These are phyloP conservation scores for Patella ulyssiponensis DNA, from an alignment of 2,888 invertebrate species.

Conservation along the genomic window DNA sequence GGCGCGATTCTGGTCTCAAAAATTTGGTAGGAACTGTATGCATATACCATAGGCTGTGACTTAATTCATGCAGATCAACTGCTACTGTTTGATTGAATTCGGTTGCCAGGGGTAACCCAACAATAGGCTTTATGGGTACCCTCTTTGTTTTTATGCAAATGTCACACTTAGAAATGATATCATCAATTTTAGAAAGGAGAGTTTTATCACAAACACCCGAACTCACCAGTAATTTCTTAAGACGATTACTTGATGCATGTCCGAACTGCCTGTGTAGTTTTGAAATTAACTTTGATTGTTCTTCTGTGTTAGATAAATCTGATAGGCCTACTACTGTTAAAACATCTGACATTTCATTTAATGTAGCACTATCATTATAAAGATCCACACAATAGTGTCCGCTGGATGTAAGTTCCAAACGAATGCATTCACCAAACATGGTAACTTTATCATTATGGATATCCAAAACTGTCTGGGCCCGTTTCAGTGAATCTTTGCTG, in stretches of 20 bases:
- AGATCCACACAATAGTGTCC: slow-evolving; percentile 33
- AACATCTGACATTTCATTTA: not conserved
- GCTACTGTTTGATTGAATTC: slow-evolving; percentile 12
- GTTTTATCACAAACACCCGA: not conserved
- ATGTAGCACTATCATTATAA: not conserved
- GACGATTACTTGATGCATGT: not conserved
- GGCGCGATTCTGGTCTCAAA: too few species aligned
- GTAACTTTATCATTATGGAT: slow-evolving; percentile 24
- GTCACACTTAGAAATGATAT: too few species aligned
- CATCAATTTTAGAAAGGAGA: too few species aligned
- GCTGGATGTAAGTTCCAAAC: slow-evolving; percentile 25
- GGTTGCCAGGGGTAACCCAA: slow-evolving; percentile 17
- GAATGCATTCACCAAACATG: slow-evolving; percentile 26
- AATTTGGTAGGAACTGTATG: too few species aligned
- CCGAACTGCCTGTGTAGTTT: not conserved
- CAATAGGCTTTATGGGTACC: slow-evolving; percentile 20
- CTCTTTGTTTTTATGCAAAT: not conserved
- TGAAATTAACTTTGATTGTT: not conserved
- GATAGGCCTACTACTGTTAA: not conserved
- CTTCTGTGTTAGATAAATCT: not conserved
- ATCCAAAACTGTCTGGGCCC: slow-evolving; percentile 23
- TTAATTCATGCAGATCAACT: too few species aligned
- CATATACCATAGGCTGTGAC: not conserved
- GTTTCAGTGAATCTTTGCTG: slow-evolving; percentile 29
- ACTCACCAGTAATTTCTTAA: not conserved